Conservation (phyloP, 2,113 vertebrate genomes). For the Vombatus ursinus region DNA sequence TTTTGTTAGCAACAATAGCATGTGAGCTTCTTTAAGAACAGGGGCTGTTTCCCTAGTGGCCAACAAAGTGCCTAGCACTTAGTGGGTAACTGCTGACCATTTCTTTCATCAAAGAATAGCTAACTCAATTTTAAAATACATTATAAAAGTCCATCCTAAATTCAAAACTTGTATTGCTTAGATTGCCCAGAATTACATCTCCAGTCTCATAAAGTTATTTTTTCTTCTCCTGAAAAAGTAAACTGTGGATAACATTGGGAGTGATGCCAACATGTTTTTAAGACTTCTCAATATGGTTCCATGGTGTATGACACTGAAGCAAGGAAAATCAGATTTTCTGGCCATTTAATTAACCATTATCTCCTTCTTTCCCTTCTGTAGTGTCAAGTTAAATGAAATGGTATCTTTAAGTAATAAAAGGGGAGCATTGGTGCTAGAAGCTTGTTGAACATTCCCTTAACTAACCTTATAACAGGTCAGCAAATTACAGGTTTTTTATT, state of each 20-base stretch:
- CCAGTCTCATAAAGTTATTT: background rate
- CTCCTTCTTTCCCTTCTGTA: background rate
- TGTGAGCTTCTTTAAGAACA: background rate
- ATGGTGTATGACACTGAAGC: background rate
- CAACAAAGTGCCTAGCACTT: background rate
- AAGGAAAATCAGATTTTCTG: conserved; percentile 21
- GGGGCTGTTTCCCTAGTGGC: background rate
- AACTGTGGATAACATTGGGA: background rate
- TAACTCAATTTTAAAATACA: background rate
- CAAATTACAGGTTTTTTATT: background rate
- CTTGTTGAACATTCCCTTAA: background rate
- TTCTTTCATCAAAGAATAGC: background rate
- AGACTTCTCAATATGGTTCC: background rate
- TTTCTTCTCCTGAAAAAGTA: background rate
- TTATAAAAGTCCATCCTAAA: conserved; percentile 1
- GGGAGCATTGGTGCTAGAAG: background rate
- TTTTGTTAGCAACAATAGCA: background rate
- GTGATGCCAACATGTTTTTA: background rate
- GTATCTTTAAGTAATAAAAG: conserved; percentile 31
- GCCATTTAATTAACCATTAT: conserved; percentile 19
- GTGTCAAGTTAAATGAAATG: conserved; percentile 39
- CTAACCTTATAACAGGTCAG: background rate
- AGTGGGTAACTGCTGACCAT: background rate
- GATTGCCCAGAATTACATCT: background rate
- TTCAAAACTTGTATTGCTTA: background rate